These are phyloP conservation scores for Trichoplusia ni DNA, from an alignment of 1,140 invertebrate species.

Conservation along the genomic window DNA sequence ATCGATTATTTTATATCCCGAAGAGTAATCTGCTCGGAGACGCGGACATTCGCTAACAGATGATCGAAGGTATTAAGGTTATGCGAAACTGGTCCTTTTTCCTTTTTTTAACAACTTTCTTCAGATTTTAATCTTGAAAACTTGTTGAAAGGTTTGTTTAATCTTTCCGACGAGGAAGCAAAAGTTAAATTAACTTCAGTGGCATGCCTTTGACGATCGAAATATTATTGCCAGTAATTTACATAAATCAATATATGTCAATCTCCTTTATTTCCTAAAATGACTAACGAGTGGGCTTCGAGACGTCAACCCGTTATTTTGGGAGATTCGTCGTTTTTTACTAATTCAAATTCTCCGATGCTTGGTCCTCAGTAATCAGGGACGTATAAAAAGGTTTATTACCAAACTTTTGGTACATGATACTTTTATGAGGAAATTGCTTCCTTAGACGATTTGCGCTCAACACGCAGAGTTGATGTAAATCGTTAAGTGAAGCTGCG, in stretches of 20 bases:
- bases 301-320: constrained; percentile 9
- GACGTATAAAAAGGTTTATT: background rate
- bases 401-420: constrained; percentile 7
- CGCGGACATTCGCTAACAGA: constrained; percentile 1
- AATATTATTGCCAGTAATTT: too few relatives aligned
- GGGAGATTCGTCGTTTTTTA: constrained; percentile 1
- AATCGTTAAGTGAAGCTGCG: constrained; percentile 20
- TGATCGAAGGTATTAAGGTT: background rate
- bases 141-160: too few relatives aligned
- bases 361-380: background rate
- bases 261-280: background rate
- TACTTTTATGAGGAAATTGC: constrained; percentile 34
- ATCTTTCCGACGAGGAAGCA: too few relatives aligned
- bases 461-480: constrained; percentile 2
- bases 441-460: constrained; percentile 25
- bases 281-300: background rate
- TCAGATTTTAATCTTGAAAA: background rate
- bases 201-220: too few relatives aligned
- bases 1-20: constrained; percentile 22
- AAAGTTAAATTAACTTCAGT: too few relatives aligned
- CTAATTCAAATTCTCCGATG: background rate
- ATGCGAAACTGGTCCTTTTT: background rate
- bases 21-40: constrained; percentile 9
- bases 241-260: background rate
- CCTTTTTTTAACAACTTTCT: background rate